Evolutionary conservation across 1,140 invertebrate genomes (phyloP).

Genomic region (Drosophila murphyi): DNA sequence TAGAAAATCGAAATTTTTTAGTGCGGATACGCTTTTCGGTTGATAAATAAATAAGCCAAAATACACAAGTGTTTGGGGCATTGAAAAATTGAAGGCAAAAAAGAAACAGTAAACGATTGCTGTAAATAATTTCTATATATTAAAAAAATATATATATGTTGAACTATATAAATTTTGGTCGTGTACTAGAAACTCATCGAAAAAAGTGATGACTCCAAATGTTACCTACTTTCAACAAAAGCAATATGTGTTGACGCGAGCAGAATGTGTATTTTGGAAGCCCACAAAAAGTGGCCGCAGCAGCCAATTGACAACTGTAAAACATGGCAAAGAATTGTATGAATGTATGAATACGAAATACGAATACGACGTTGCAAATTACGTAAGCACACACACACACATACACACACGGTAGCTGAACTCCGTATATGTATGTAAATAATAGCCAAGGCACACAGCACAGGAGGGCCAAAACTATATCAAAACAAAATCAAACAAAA

Average conservation of each 20-base stretch:
- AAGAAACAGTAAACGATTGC: too few species aligned
- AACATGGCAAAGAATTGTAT: constrained; percentile 75
- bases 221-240: constrained; percentile 74
- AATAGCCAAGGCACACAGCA: constrained; percentile 37
- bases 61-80: too few species aligned
- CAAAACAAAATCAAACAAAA: constrained; percentile 30
- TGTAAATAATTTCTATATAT: neutral
- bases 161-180: constrained; percentile 23
- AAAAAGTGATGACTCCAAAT: constrained; percentile 51
- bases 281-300: constrained; percentile 25
- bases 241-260: constrained; percentile 59
- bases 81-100: too few species aligned
- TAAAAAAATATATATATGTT: neutral
- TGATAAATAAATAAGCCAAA: neutral
- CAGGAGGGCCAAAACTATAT: constrained; percentile 29
- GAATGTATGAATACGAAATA: constrained; percentile 17
- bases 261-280: constrained; percentile 41
- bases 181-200: constrained; percentile 21
- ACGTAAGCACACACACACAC: constrained; percentile 51
- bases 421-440: constrained; percentile 26
- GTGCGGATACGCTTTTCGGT: neutral
- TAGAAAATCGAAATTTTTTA: constrained; percentile 10
- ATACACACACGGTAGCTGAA: constrained; percentile 39
- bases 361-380: constrained; percentile 35
- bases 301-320: constrained; percentile 75